Conservation (phyloP, 2,797 vertebrate species). For the Cheirogaleus major region DNA sequence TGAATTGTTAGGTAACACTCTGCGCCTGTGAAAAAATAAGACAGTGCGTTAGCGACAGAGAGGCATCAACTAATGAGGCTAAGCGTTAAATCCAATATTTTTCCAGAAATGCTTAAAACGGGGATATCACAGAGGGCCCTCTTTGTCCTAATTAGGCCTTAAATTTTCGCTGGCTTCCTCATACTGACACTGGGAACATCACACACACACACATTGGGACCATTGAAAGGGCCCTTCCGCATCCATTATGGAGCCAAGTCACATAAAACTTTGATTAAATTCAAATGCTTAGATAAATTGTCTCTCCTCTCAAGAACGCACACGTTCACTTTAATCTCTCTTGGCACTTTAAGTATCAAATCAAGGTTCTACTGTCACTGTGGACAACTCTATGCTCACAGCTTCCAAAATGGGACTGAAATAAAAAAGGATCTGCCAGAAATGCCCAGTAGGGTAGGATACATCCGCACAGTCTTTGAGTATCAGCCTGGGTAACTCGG, state of each 20-base stretch:
- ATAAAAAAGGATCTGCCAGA: background rate
- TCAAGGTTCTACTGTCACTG: background rate
- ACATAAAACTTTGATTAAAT: conserved; percentile 59
- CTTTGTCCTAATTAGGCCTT: background rate
- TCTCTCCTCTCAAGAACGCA: conserved; percentile 20
- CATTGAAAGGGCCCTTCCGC: background rate
- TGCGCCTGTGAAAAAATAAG: background rate
- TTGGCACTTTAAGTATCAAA: conserved; percentile 34
- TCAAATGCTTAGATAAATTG: conserved; percentile 11
- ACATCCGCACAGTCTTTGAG: background rate
- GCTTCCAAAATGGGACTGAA: conserved; percentile 16
- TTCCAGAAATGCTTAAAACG: conserved; percentile 25
- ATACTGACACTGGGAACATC: background rate
- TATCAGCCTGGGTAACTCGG: background rate
- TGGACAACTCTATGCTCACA: background rate
- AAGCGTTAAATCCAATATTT: conserved; percentile 19
- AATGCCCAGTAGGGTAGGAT: accelerated
- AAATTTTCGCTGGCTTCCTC: background rate
- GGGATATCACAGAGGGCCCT: background rate
- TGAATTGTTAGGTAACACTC: conserved; percentile 63
- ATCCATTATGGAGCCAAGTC: background rate
- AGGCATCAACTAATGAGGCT: conserved; percentile 5
- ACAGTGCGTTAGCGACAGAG: background rate
- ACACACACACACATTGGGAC: background rate
- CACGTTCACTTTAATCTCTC: conserved; percentile 8